Evolutionary conservation across 2,888 invertebrate species (phyloP), one percentile per base, ranked within the genome.

Genomic region (Danaus chrysippus): DNA sequence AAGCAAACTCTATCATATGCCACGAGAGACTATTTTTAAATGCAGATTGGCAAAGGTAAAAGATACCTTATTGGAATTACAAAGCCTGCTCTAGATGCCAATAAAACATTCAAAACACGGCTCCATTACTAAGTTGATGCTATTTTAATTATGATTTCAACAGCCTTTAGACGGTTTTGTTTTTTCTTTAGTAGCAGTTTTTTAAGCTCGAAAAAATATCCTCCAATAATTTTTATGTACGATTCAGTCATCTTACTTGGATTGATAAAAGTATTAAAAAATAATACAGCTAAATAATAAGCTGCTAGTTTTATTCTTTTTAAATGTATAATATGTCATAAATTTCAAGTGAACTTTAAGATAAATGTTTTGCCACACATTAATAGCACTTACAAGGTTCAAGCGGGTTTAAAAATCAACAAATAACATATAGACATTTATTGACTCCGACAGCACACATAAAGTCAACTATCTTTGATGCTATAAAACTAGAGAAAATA

Each of bases 61-160:
- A 69, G 61, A 65, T 66, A 62, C 74, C 70, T 78, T 82, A 81
- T 79, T 83, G 78, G 81, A 79, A 83, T 83, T 81, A 82, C 80
- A 80, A 73, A 74, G 71, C 76, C 72, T 71, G 69, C 70, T 72
- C 74, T 80, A 76, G 76, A 78, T 76, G 76, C 80, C 83, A 82
- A 84, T 83, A 83, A 76, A 80, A 79, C 77, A 80, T 81, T 82
- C 78, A 82, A 80, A 81, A 82, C 78, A 79, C 76, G 79, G 80
- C 82, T 81, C 81, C 78, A 78, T 80, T 78, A 75, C 76, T 70
- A 76, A 79, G 76, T 64, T 59, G 62, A 62, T 53, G 58, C 62
- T 58, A 64, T 66, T 62, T 69, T 69, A 65, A 69, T 68, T 66
- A 66, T 63, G 59, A 63, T 55, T 63, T 63, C 59, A 53, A 63